Evolutionary conservation across 2,888 invertebrate species (phyloP).

Genomic region (Exephanes ischioxanthus): DNA sequence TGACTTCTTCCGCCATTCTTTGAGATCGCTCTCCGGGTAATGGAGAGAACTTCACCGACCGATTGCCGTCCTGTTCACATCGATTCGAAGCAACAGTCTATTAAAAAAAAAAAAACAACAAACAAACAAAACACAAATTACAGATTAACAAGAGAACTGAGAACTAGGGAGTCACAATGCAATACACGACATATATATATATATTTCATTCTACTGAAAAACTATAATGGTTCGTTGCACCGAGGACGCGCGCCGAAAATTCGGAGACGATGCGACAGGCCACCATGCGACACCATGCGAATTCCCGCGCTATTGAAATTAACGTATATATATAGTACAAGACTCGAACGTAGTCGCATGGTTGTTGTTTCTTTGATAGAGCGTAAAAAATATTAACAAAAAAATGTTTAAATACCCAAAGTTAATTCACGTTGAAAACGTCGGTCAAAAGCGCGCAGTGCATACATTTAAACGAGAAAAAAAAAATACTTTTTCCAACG

Average conservation of each 20-base stretch:
- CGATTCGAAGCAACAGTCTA: constrained; percentile 75
- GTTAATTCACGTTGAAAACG: constrained; percentile 60
- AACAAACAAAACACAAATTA: constrained; percentile 19
- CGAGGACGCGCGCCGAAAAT: constrained; percentile 20
- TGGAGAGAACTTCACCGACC: constrained; percentile 71
- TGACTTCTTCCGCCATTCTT: constrained; percentile 19
- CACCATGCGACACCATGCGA: constrained; percentile 41
- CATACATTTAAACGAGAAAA: not conserved
- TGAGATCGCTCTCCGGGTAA: constrained; percentile 49
- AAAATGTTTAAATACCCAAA: not conserved
- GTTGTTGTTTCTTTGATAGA: constrained; percentile 48
- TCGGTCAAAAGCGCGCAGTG: constrained; percentile 55
- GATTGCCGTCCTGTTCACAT: constrained; percentile 82
- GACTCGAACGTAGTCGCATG: constrained; percentile 59
- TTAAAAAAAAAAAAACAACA: constrained; percentile 52
- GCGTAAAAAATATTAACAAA: constrained; percentile 7
- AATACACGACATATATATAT: constrained; percentile 30
- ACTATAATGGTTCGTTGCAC: constrained; percentile 45
- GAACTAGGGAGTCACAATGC: not conserved
- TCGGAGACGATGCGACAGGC: constrained; percentile 39
- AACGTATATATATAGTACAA: constrained; percentile 60
- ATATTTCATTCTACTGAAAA: constrained; percentile 45
- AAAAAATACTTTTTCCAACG: not conserved
- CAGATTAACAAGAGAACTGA: constrained; percentile 9
- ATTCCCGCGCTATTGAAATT: constrained; percentile 42